Evolutionary conservation across 2,888 invertebrate genomes (phyloP), one percentile per base, ranked within the genome.

Genomic region (Lamellibrachia columna): DNA sequence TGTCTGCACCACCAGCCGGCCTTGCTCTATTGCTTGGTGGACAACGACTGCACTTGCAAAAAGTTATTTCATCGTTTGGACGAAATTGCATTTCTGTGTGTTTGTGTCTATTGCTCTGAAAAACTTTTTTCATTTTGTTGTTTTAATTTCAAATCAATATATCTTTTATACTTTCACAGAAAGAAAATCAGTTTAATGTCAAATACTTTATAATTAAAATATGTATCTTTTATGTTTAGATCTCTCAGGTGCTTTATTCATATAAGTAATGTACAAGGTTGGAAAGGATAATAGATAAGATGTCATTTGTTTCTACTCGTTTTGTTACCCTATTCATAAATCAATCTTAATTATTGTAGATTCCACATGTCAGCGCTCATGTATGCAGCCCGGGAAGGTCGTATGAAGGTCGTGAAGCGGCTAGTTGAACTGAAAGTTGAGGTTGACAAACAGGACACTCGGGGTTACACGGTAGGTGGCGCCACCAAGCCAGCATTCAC

Each of bases 321-420:
- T 15, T 90, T 90, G 6, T 92, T 75, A 22, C 2, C 40, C 15
- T 40, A 11, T 90, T 90, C 53, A 22, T 15, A 53, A 9, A 7
- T 75, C 52, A n/a, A 7, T 92, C 15, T 53, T 53, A 11, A 75
- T 75, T 75, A n/a, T 6, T 94, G 52, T 93, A 96, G 97, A 92
- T 96, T 96, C 94, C 96, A 96, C 92, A 96, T 96, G 94, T 96
- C 97, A 9, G 95, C 97, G 3, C 94, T 97, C 92, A 97, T 97
- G 95, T 96, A 96, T 95, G 97, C 97, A 60, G 96, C 96, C 15
- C 95, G 96, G 93, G 96, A 96, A 94, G 97, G 97, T 4, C 95
- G 95, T 90, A 75, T 93, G 0, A 93, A 94, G n/a, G 95, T 96
- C n/a, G 96, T 96, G 3, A 93, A 95, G 92, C 93, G 94, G 53